Evolutionary conservation across 1,140 invertebrate species (phyloP), one percentile per base, ranked within the genome.

Genomic region (Drosophila carrolli): DNA sequence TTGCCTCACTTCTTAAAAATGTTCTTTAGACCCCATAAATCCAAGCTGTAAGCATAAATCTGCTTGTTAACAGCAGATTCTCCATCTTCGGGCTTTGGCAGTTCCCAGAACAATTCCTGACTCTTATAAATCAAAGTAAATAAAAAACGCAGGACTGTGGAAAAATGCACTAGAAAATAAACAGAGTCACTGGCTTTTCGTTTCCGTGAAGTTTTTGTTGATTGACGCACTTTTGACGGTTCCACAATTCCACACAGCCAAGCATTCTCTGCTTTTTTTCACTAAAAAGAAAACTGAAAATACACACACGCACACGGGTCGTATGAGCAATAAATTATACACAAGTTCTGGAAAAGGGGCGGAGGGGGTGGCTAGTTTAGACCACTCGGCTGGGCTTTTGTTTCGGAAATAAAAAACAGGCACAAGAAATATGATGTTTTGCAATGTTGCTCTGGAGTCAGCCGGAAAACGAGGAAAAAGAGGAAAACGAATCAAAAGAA

Each of bases 161-260:
- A 51, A 71, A 57, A 77, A 56, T 56, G 51, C 41, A 57, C 55
- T 46, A 27, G 14, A 51, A 57, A 57, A 75, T 47, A 43, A 37
- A 44, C 13, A 23, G 27, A 29, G 50, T 32, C n/a, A 11, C 47
- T 23, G 27, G 40, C 19, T 23, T 67, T 44, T 50, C 23, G 48
- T 54, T 54, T 6, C 46, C 54, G 56, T 44, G 40, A 51, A 78
- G 77, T 60, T 66, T 73, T 80, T 58, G 32, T 89, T 89, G 84
- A 89, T 89, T 89, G 84, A 89, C 80, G 84, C 60, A 71, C 70
- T 89, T 88, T 90, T 81, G 77, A 89, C 84, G 59, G 78, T 81
- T 78, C 32, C 78, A 86, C 78, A 81, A 66, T 79, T 83, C 58
- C 68, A 55, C 56, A 55, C 38, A 53, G 16, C 19, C 29, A 27